Base-by-base conservation (phyloP, 1,140 invertebrate genomes). In the Coenobita brevimanus region DNA sequence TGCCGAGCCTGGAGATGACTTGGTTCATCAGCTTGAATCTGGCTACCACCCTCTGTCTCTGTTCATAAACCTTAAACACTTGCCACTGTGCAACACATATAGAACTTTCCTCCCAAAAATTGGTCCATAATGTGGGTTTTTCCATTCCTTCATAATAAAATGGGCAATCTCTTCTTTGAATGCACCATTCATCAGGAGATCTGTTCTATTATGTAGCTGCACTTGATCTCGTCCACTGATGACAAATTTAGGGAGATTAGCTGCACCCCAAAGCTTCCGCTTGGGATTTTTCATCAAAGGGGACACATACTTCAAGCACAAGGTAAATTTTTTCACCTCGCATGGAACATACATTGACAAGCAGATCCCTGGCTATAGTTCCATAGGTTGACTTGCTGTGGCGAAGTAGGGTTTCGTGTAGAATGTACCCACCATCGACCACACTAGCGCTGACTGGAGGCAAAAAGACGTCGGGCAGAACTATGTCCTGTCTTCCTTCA, bases 281-380 rank as follows among this genome's bases (percentile, higher is more conserved):
- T 62, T 27, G 21, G n/a, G 60, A 62, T 62, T 27, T 62, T 62
- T 62, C 3, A 62, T 62, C 2, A 27, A 62, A 62, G 60, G 60
- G 60, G 60, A 62, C 60, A 62, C 60, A 3, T 62, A 62, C 60
- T n/a, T n/a, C n/a, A 62, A 3, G 60, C 60, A 62, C 60, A 62
- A 62, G 60, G 60, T 62, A 27, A 62, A 62, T 62, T 62, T 3
- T 27, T 62, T 62, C 60, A 21, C 60, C 60, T 62, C 13, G n/a
- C n/a, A 62, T n/a, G 60, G 60, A 62, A 62, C 60, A 62, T 62
- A 62, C 60, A n/a, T 62, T 62, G 60, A 62, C 60, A 62, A 62
- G 60, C 60, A n/a, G n/a, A n/a, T n/a, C n/a, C n/a, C n/a, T n/a
- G n/a, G n/a, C n/a, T n/a, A n/a, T n/a, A n/a, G n/a, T n/a, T n/a